Conservation (phyloP, 2,113 vertebrate species). For the Pelmatolapia mariae region DNA sequence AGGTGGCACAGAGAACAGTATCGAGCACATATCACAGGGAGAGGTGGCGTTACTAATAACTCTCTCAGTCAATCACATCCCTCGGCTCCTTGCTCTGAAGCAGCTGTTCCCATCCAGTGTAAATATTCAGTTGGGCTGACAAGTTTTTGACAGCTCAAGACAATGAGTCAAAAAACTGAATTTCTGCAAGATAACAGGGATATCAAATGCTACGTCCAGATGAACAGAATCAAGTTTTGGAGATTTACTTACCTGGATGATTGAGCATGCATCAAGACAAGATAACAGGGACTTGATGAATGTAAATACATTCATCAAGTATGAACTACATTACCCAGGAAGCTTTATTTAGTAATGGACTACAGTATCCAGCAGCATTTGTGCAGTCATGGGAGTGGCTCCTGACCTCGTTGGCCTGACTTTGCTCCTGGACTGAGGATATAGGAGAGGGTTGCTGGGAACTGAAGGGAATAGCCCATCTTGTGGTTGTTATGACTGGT, state of each 20-base stretch:
- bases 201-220: too few species aligned
- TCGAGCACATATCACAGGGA: neutral
- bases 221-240: too few species aligned
- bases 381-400: neutral
- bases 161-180: neutral
- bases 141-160: neutral
- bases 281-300: too few species aligned
- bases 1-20: too few species aligned
- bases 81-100: neutral
- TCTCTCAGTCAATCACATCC: neutral
- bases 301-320: neutral
- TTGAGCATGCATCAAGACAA: too few species aligned
- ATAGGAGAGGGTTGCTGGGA: neutral
- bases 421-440: neutral
- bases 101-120: neutral
- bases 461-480: neutral
- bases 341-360: neutral
- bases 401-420: rapidly evolving
- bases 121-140: neutral
- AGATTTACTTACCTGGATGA: too few species aligned
- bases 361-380: neutral
- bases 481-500: neutral
- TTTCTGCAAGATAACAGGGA: too few species aligned
- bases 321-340: neutral
- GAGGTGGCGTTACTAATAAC: neutral